Evolutionary conservation across 2,888 invertebrate genomes (phyloP), one percentile per base, ranked within the genome.

Genomic region (Syrista parreyssii): DNA sequence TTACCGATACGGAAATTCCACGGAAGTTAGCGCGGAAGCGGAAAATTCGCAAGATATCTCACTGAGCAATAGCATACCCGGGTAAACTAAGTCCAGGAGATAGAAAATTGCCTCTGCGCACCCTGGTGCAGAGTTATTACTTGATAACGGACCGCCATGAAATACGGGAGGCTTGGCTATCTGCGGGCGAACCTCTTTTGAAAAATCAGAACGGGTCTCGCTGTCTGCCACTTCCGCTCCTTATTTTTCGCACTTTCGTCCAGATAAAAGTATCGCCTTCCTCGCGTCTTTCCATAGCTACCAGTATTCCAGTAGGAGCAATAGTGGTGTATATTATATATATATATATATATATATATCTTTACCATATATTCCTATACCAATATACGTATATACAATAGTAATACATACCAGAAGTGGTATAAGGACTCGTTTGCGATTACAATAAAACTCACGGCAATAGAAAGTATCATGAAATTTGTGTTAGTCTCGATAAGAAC

Each of bases 121-220:
- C 71, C 55, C 23, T 55, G 55, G 31, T 31, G 78, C 72, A 78
- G 78, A 78, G 78, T 78, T 78, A 78, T 78, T 78, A 78, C 78
- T 78, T 75, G 78, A 78, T 78, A 78, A 78, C 75, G 78, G 75
- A 73, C 78, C 75, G 72, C 75, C 75, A 75, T 78, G 78, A 78
- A 75, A 75, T 75, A 78, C 78, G 71, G 71, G 31, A 32, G 71
- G 71, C 71, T 68, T 71, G 72, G 72, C 75, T 78, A 78, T 75
- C 75, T 35, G 68, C 78, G 72, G 71, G 73, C 74, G 77, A 23
- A 33, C 33, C 71, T 71, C 69, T 77, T 77, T 74, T 77, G 71
- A 77, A 71, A 75, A 68, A 77, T 77, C 74, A 74, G 77, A 75
- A 55, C 55, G 55, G 55, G 55, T 55, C 55, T 55, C 55, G 23